A percentile compares a stretch with the other conserved stretches of the same genome.
Conservation (phyloP, 2,888 invertebrate species). For the Therioaphis trifolii region DNA sequence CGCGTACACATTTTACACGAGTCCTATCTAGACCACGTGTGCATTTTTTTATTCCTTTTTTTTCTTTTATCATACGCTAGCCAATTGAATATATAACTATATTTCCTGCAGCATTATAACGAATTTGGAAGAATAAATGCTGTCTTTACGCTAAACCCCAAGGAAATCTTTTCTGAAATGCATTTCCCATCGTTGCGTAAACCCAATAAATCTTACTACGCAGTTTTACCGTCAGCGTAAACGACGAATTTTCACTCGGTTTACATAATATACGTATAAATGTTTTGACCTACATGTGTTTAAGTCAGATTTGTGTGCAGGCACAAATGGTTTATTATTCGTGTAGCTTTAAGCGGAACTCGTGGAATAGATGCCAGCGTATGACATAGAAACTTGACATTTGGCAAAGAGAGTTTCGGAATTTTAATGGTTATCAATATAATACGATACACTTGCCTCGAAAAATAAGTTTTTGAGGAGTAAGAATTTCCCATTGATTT, state of each 20-base stretch:
- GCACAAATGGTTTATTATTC: slow-evolving; percentile 30
- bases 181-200: slow-evolving; percentile 34
- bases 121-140: slow-evolving; percentile 34
- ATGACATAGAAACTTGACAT: slow-evolving; percentile 33
- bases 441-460: neutral
- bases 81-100: slow-evolving; percentile 36
- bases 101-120: slow-evolving; percentile 5
- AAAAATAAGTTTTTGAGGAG: no score
- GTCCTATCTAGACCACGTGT: neutral
- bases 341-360: slow-evolving; percentile 5
- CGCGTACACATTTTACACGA: neutral
- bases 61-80: neutral
- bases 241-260: slow-evolving; percentile 48
- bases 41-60: neutral
- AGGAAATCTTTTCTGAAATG: slow-evolving; percentile 56
- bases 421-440: slow-evolving; percentile 20
- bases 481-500: no score
- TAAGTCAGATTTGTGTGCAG: slow-evolving; percentile 16
- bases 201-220: slow-evolving; percentile 39
- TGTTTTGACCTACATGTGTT: slow-evolving; percentile 27
- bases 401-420: slow-evolving; percentile 27
- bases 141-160: slow-evolving; percentile 22
- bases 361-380: slow-evolving; percentile 36
- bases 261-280: slow-evolving; percentile 5
- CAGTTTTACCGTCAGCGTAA: neutral